Base-by-base conservation (phyloP, 2,113 vertebrate species). In the Rafetus swinhoei region DNA sequence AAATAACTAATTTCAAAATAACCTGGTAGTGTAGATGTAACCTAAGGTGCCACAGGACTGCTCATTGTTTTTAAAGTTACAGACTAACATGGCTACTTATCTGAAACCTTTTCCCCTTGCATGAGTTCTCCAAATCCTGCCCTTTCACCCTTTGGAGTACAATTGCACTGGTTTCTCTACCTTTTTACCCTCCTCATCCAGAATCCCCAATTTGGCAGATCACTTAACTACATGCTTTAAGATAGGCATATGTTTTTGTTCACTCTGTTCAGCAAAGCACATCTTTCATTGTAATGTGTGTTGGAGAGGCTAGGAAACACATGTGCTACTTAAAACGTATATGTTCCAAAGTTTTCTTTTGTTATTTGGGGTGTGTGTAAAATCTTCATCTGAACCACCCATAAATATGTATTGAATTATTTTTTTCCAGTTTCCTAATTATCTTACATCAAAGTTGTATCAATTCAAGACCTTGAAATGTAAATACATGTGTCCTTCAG, bases 101-200 rank as follows among this genome's bases (percentile, higher is more conserved):
- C 45, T 45, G 45, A 45, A 45, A 45, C 45, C 6, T 45, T 45
- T 45, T 7, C 45, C 9, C 45, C 32, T 25, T 0, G 0, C 29
- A 18, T 13, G 25, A 8, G 35, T 39, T n/a, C 22, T 85, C 29
- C 21, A 77, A 6, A 77, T 77, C 24, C 74, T 77, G 74, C 39
- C 22, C 74, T 25, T 27, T 77, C 19, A 1, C 35, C 35, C 35
- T 15, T 16, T 57, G 53, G 22, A 52, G 9, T 39, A 56, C 24
- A 85, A 77, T 22, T 72, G 32, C n/a, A 35, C 52, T 54, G 74
- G 54, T 15, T 85, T 24, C 77, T 81, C 22, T 29, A 21, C 53
- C 52, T 81, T 74, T 59, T 15, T 53, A 22, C 6, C 54, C 35
- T 59, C 15, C 7, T 77, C 50, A 9, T 15, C 21, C 62, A 1